Percentiles rank a stretch among this genome's conserved stretches.
These are phyloP conservation scores for Dynastes grantii DNA, from an alignment of 2,888 invertebrate species.

Conservation along the genomic window DNA sequence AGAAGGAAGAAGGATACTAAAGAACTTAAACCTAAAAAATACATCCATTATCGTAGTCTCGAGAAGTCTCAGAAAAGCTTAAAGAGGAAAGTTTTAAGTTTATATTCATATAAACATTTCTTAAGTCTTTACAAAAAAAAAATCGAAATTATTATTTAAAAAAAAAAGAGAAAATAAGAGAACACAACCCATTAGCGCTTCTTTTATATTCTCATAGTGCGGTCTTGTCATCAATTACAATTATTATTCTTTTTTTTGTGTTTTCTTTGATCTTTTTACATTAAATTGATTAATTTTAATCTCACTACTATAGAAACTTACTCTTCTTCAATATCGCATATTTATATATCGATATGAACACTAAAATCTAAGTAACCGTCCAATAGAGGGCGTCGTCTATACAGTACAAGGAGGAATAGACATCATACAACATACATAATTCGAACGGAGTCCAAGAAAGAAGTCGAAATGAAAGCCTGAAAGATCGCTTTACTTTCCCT, in stretches of 20 bases:
- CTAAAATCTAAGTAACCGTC: constrained; percentile 5
- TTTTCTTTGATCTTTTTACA: background rate
- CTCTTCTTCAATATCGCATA: background rate
- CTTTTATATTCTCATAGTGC: background rate
- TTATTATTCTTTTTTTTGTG: too few relatives aligned
- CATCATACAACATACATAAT: too few relatives aligned
- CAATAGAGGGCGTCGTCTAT: background rate
- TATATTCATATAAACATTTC: constrained; percentile 39
- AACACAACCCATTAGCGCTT: constrained; percentile 43
- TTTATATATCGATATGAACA: constrained; percentile 8
- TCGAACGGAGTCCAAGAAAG: too few relatives aligned
- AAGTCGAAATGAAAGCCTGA: too few relatives aligned
- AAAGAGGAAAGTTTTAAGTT: constrained; percentile 31
- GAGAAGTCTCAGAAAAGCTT: constrained; percentile 21
- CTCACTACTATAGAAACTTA: constrained; percentile 35
- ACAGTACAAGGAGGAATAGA: background rate
- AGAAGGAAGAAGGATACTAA: background rate
- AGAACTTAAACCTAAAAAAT: constrained; percentile 31
- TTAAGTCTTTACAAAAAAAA: constrained; percentile 39
- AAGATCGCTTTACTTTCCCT: too few relatives aligned
- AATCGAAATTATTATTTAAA: constrained; percentile 2
- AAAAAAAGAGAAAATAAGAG: constrained; percentile 6
- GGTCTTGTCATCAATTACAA: background rate
- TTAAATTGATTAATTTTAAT: background rate
- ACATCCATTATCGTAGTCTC: constrained; percentile 28